These are phyloP conservation scores for Clunio marinus DNA, from an alignment of 2,888 invertebrate genomes.

Conservation along the genomic window DNA sequence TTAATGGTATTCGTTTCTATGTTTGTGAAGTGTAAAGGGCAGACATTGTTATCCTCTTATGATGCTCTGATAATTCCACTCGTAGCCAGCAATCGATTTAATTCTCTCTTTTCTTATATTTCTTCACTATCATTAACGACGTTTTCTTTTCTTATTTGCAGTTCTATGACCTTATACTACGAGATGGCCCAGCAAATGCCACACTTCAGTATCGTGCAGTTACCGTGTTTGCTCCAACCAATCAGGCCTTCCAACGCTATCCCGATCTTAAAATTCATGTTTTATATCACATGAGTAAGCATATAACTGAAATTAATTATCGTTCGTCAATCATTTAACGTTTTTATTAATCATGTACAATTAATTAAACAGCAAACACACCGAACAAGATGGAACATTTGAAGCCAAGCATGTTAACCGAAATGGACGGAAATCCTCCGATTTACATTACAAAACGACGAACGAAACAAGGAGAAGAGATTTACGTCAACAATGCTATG, in stretches of 20 bases:
- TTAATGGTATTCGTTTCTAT: too few species aligned
- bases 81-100: not conserved
- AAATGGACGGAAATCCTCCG: conserved; percentile 79
- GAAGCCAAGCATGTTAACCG: conserved; percentile 60
- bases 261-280: conserved; percentile 60
- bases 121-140: not conserved
- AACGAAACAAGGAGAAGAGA: conserved; percentile 59
- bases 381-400: conserved; percentile 63
- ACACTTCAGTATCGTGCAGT: conserved; percentile 69
- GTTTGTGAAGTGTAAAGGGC: too few species aligned
- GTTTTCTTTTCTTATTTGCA: conserved; percentile 52
- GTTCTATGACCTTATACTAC: conserved; percentile 73
- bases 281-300: conserved; percentile 81
- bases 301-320: conserved; percentile 39
- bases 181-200: conserved; percentile 67
- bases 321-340: not conserved
- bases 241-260: conserved; percentile 76
- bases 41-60: too few species aligned
- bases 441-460: conserved; percentile 73
- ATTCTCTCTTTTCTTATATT: not conserved
- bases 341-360: too few species aligned
- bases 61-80: too few species aligned
- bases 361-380: conserved; percentile 57
- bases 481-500: conserved; percentile 83
- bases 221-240: conserved; percentile 86